These are phyloP conservation scores for Drosophila greeni DNA, from an alignment of 2,888 invertebrate species.

Conservation along the genomic window DNA sequence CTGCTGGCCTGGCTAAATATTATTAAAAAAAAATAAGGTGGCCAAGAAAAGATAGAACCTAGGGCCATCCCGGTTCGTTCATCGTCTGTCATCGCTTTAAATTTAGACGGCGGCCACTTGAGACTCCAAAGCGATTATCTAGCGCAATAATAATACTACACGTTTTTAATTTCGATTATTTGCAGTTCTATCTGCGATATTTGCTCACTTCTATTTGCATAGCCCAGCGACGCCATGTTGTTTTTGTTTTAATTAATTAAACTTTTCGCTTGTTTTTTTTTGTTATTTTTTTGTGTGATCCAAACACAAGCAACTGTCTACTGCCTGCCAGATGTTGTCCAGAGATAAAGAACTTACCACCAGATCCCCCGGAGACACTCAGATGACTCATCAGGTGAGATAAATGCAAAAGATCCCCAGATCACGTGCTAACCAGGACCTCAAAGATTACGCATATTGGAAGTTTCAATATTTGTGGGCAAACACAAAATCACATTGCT, in stretches of 20 bases:
- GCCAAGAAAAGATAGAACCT: slow-evolving; percentile 21
- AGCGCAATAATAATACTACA: slow-evolving; percentile 23
- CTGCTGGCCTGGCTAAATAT: slow-evolving; percentile 11
- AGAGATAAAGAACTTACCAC: slow-evolving; percentile 54
- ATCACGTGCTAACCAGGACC: slow-evolving; percentile 54
- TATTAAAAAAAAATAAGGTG: slow-evolving; percentile 19
- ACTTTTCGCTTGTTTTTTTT: slow-evolving; percentile 39
- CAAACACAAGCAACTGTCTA: slow-evolving; percentile 71
- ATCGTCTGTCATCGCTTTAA: slow-evolving; percentile 40
- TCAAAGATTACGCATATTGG: slow-evolving; percentile 19
- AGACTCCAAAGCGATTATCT: slow-evolving; percentile 37
- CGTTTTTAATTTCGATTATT: slow-evolving; percentile 47
- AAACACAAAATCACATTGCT: slow-evolving; percentile 62
- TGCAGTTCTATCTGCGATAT: slow-evolving; percentile 60
- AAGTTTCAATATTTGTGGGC: slow-evolving; percentile 55
- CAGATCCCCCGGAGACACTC: not conserved
- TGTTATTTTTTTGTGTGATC: slow-evolving; percentile 46
- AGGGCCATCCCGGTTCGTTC: slow-evolving; percentile 24
- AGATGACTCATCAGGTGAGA: slow-evolving; percentile 40
- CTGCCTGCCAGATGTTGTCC: slow-evolving; percentile 42
- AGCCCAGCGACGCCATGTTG: slow-evolving; percentile 30
- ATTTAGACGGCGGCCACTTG: slow-evolving; percentile 33
- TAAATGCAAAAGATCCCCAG: slow-evolving; percentile 40
- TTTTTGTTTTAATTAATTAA: slow-evolving; percentile 58
- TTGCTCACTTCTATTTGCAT: slow-evolving; percentile 50